Evolutionary conservation across 2,888 invertebrate genomes (phyloP), one percentile per base, ranked within the genome.

Genomic region (Sinelater perroti): DNA sequence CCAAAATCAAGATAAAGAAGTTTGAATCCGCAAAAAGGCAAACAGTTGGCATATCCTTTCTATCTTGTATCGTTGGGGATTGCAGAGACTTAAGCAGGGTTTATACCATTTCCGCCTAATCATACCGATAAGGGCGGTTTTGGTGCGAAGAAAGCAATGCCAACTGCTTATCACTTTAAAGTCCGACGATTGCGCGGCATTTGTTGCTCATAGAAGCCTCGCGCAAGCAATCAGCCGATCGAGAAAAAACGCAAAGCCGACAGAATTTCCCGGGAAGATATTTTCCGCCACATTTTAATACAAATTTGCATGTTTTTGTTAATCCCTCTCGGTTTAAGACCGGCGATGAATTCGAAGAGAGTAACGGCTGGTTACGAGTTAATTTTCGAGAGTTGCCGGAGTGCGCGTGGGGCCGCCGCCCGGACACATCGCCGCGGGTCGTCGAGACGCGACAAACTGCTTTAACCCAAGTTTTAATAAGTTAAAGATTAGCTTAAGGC

Each of bases 221-320:
- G 10, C 18, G 30, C 18, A 31, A 20, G 18, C n/a, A n/a, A n/a
- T n/a, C n/a, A n/a, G n/a, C n/a, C n/a, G n/a, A n/a, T n/a, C n/a
- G n/a, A n/a, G n/a, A n/a, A n/a, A n/a, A 33, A 35, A 8, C 30
- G 21, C 40, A 20, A 21, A 30, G 26, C 24, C 36, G 36, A 53
- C n/a, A 53, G 24, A 53, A 17, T 38, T 24, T 49, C 35, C 16
- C 50, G 26, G 59, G 60, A 62, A 50, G 72, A 73, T 75, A 68
- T 73, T 75, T 73, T 69, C 71, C 66, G 72, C 73, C 70, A 72
- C 72, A 74, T 75, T 66, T 67, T 75, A 75, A 76, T 75, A 75
- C 73, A 74, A 76, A 76, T 78, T 77, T 77, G 77, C 77, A 78
- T 76, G 75, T 76, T 76, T 73, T 76, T 74, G 75, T 74, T 76